Conservation (phyloP, 2,113 vertebrate genomes). For the Phrynosoma blainvillii region DNA sequence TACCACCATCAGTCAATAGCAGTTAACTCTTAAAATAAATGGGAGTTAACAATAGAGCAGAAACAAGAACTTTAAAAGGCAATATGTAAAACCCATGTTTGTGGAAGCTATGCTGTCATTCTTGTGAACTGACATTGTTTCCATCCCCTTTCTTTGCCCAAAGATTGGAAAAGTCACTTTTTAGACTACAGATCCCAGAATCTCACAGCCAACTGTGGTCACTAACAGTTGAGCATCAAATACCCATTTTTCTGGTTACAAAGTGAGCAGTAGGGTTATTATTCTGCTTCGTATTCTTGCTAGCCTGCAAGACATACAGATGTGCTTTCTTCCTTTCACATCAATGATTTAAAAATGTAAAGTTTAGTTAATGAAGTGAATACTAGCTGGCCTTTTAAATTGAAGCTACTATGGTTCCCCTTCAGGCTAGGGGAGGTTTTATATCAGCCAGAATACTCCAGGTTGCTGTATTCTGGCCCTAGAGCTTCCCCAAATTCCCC, state of each 20-base stretch:
- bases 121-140: not conserved
- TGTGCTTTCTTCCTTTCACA: not conserved
- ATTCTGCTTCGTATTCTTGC: not conserved
- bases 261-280: not conserved
- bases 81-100: not conserved
- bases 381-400: not conserved
- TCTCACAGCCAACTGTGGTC: no score
- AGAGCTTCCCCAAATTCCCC: no score
- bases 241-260: not conserved
- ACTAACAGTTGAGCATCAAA: not conserved
- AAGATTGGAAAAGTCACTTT: no score
- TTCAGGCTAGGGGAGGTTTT: not conserved
- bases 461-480: no score
- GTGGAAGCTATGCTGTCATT: not conserved
- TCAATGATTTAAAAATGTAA: slow-evolving; percentile 5
- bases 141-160: not conserved
- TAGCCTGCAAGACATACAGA: not conserved
- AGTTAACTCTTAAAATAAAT: not conserved
- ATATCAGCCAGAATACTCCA: no score
- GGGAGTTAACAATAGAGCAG: not conserved
- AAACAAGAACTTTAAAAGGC: not conserved
- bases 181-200: no score
- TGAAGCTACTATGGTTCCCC: not conserved
- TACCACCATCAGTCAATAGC: not conserved
- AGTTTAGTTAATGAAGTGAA: not conserved